Evolutionary conservation across 2,888 invertebrate genomes (phyloP).

Genomic region (Leucozona laternaria): DNA sequence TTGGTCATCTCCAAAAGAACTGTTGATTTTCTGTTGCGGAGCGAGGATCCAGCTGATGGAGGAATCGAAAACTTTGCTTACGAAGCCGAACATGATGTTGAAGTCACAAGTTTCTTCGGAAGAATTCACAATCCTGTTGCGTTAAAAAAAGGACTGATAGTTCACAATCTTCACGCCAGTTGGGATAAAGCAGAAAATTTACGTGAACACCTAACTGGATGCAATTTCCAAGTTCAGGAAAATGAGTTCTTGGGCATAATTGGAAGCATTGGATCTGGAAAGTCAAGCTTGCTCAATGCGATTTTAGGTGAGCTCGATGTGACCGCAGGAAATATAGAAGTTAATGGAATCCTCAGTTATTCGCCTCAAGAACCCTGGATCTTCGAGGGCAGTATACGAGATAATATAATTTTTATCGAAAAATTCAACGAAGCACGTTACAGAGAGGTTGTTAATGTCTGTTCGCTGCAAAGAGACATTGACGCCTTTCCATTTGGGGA

Average conservation of each 20-base stretch:
- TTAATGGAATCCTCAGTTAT: conserved; percentile 88
- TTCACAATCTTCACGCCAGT: conserved; percentile 52
- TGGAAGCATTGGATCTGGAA: conserved; percentile 89
- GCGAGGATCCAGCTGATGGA: conserved; percentile 71
- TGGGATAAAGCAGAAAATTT: conserved; percentile 60
- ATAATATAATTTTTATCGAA: conserved; percentile 94
- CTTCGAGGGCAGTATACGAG: conserved; percentile 89
- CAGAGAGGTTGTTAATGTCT: conserved; percentile 84
- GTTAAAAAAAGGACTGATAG: conserved; percentile 49
- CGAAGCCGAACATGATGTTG: conserved; percentile 45
- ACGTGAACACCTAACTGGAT: conserved; percentile 75
- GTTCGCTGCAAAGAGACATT: conserved; percentile 86
- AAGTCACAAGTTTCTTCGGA: conserved; percentile 40
- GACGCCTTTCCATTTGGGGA: conserved; percentile 85
- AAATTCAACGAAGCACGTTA: conserved; percentile 85
- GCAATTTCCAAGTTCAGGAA: conserved; percentile 82
- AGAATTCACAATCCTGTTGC: conserved; percentile 55
- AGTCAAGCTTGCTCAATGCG: conserved; percentile 88
- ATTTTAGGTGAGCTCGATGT: conserved; percentile 88
- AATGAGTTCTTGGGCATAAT: conserved; percentile 84
- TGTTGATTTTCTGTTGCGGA: conserved; percentile 86
- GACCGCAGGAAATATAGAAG: conserved; percentile 84
- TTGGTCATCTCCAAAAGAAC: conserved; percentile 89
- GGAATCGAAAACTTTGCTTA: conserved; percentile 58
- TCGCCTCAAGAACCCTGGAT: conserved; percentile 92